phyloP scores from a whole-genome alignment of 1,140 invertebrate genomes.

The Acromyrmex echinatior region DNA sequence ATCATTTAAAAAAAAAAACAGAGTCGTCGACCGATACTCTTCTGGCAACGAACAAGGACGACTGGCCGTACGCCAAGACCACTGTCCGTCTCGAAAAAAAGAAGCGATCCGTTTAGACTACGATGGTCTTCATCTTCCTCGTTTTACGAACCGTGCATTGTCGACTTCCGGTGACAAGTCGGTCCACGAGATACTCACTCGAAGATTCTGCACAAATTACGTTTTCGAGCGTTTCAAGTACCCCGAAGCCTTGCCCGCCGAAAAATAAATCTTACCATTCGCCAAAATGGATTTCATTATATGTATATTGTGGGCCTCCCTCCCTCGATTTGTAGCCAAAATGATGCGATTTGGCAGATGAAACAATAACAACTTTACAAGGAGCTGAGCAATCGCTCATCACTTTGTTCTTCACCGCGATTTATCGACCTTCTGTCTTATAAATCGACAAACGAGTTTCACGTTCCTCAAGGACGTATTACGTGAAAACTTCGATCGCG shows the following conservation, averaged over 20 bases:
- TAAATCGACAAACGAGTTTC: constrained; percentile 57
- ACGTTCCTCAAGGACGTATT: constrained; percentile 64
- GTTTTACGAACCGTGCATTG: constrained; percentile 41
- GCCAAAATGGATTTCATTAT: constrained; percentile 17
- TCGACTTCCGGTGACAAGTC: constrained; percentile 49
- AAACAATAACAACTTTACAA: constrained; percentile 27
- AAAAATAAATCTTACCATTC: constrained; percentile 17
- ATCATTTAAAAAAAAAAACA: constrained; percentile 32
- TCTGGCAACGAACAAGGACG: constrained; percentile 58
- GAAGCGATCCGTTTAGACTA: constrained; percentile 19
- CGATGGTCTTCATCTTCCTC: constrained; percentile 39
- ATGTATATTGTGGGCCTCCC: no score
- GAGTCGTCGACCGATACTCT: constrained; percentile 31
- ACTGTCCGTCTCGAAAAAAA: constrained; percentile 28
- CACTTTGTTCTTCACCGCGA: not conserved
- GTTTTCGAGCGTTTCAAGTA: constrained; percentile 25
- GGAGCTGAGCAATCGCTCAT: constrained; percentile 14
- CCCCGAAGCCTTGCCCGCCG: not conserved
- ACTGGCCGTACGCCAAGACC: constrained; percentile 48
- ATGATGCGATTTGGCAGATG: constrained; percentile 9
- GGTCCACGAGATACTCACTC: not conserved
- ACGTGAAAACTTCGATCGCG: constrained; percentile 65
- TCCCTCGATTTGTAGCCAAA: not conserved
- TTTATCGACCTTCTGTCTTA: constrained; percentile 4
- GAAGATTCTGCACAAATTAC: constrained; percentile 39